phyloP scores from a whole-genome alignment of 2,113 vertebrate species.

The Odocoileus hemionus region DNA sequence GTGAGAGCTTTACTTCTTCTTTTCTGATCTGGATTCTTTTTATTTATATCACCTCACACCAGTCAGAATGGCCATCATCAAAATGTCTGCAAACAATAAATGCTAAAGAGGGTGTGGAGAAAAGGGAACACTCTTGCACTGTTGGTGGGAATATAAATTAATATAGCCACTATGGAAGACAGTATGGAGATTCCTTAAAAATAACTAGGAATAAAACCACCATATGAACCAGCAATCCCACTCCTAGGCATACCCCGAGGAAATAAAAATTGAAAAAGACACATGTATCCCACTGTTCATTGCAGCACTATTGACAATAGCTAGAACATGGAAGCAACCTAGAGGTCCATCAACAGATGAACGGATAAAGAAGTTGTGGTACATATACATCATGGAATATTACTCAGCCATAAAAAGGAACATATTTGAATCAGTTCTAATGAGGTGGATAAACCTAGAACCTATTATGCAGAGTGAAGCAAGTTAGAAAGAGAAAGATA shows the following conservation, averaged over 20 bases:
- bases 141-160: background rate
- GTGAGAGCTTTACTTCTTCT: background rate
- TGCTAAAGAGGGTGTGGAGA: background rate
- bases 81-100: background rate
- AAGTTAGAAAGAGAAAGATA: background rate
- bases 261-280: background rate
- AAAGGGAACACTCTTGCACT: background rate
- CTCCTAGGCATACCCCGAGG: background rate
- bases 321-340: background rate
- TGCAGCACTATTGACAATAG: background rate
- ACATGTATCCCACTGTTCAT: background rate
- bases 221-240: background rate
- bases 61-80: background rate
- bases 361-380: background rate
- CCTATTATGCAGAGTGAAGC: background rate
- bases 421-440: background rate
- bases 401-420: background rate
- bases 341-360: background rate
- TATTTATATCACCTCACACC: background rate
- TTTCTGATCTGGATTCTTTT: background rate
- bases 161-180: background rate
- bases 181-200: background rate
- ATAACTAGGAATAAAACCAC: background rate
- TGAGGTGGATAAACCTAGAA: background rate
- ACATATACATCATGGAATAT: background rate